A percentile compares a stretch with the other conserved stretches of the same genome.
Conservation (phyloP, 2,113 vertebrate species). For the Capreolus pygargus region DNA sequence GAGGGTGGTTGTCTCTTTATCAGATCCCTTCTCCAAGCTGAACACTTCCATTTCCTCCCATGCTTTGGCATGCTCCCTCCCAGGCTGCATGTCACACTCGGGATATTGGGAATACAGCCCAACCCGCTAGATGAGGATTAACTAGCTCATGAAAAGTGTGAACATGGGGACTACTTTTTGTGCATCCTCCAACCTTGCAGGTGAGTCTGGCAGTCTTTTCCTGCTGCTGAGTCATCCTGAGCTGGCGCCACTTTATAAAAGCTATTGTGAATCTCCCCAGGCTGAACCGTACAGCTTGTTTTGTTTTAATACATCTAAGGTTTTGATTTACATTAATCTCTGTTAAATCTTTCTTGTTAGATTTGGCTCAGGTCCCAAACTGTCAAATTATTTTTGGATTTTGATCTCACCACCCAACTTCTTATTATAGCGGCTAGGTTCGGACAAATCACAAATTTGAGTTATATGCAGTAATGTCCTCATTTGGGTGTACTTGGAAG, state of each 20-base stretch:
- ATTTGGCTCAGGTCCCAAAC: not conserved
- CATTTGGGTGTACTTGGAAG: not conserved
- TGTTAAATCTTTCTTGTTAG: slow-evolving; percentile 4
- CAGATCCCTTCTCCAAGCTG: not conserved
- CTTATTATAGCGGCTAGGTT: not conserved
- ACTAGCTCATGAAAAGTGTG: not conserved
- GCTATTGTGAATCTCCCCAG: not conserved
- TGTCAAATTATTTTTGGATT: not conserved
- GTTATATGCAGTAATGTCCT: not conserved
- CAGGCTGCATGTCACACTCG: not conserved
- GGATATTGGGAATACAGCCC: not conserved
- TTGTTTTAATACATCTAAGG: not conserved
- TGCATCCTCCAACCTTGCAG: not conserved
- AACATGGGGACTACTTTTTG: not conserved
- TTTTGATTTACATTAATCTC: slow-evolving; percentile 40
- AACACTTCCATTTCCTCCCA: not conserved
- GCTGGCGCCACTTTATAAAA: not conserved
- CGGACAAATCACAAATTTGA: not conserved
- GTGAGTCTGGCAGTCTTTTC: not conserved
- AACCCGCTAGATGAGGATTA: not conserved
- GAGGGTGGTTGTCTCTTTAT: not conserved
- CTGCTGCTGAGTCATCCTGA: not conserved
- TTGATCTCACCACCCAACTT: not conserved
- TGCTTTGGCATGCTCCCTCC: not conserved
- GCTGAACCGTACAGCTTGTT: not conserved